A percentile compares a stretch with the other conserved stretches of the same genome.
phyloP scores from a whole-genome alignment of 2,797 vertebrate genomes.

The Crenichthys baileyi region DNA sequence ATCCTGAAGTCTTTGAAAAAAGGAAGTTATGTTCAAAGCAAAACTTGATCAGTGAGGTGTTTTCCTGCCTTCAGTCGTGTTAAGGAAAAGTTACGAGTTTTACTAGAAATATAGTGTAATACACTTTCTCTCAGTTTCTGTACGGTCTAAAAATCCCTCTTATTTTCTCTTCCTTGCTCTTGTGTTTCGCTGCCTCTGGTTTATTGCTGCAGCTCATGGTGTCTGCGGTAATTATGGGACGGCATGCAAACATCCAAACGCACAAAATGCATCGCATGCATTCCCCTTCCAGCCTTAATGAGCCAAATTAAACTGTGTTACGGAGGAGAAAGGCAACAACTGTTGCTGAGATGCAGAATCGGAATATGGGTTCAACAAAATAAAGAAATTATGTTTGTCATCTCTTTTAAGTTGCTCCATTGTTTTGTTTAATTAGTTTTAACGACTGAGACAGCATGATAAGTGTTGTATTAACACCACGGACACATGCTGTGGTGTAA shows the following conservation, averaged over 20 bases:
- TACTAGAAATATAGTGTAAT: background rate
- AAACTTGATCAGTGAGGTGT: background rate
- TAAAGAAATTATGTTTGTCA: background rate
- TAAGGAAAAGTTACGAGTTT: background rate
- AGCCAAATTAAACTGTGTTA: slow-evolving; percentile 47
- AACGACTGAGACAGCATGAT: background rate
- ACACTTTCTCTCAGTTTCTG: background rate
- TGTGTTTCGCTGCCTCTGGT: background rate
- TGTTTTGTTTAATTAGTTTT: slow-evolving; percentile 1
- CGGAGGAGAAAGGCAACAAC: slow-evolving; percentile 44
- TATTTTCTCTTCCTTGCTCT: background rate
- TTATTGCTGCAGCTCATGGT: slow-evolving; percentile 17
- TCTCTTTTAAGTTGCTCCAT: background rate
- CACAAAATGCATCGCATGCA: slow-evolving; percentile 31
- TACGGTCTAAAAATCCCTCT: background rate
- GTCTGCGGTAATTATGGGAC: slow-evolving; percentile 29
- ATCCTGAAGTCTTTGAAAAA: background rate
- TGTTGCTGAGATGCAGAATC: slow-evolving; percentile 20
- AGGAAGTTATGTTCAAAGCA: background rate
- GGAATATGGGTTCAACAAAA: background rate
- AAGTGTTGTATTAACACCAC: background rate
- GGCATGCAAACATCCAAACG: slow-evolving; percentile 29
- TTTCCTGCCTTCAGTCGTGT: background rate
- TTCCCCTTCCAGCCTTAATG: slow-evolving; percentile 46
- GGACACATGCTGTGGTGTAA: background rate